Base-by-base conservation (phyloP, 2,888 invertebrate genomes). In the Netelia virgata region DNA sequence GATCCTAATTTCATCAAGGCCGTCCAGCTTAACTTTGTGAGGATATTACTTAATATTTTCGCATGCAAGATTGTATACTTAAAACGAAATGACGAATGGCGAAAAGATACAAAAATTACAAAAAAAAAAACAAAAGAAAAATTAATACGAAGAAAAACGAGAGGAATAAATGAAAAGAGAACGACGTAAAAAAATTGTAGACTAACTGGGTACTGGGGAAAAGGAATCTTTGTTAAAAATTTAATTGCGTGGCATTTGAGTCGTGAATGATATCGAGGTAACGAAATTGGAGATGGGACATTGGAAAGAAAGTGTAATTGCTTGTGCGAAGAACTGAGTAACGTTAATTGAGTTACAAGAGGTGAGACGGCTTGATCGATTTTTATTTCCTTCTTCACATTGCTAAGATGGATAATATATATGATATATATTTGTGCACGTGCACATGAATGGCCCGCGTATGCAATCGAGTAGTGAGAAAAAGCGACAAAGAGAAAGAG, bases 1-100 rank as follows among this genome's bases (percentile, higher is more conserved):
- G 89, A 92, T 93, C 92, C 93, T 93, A 93, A 93, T 93, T 93
- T 93, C 89, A 93, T 93, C 92, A 93, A 91, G 93, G 93, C 93
- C 93, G 93, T 93, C 93, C 93, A 93, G 91, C 92, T 93, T 93
- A 92, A 92, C 91, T 91, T 91, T 90, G 91, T 92, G 92, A 93
- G 91, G 90, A 93, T 93, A 92, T 92, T 91, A 91, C 91, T 90
- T 91, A 89, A 90, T 93, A 93, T 93, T 93, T 93, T 93, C 91
- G 92, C 92, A 92, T 89, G 90, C 90, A 88, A 88, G 91, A 86
- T 87, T 86, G 87, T 87, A 87, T 88, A 89, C 88, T 89, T 91
- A 88, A 89, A 83, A 72, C 43, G 28, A 82, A 41, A 28, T 20
- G 14, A 57, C 16, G 53, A 75, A 70, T 75, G 59, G 20, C n/a